A percentile compares a stretch with the other conserved stretches of the same genome.
phyloP scores from a whole-genome alignment of 64 coral and sea anemone genomes.

The Anthopleura sola region DNA sequence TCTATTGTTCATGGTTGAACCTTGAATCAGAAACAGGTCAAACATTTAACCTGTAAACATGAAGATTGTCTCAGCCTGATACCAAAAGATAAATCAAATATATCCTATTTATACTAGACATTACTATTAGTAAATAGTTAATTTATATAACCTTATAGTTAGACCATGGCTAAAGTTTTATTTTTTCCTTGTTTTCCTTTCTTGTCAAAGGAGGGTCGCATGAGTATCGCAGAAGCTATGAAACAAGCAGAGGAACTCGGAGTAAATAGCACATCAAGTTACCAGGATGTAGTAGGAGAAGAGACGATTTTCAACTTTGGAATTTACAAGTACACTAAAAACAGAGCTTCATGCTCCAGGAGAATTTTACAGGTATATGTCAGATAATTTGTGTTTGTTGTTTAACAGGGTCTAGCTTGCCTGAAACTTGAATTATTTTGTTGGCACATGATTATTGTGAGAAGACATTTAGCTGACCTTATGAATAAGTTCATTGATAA shows the following conservation, averaged over 20 bases:
- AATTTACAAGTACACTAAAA: constrained; percentile 79
- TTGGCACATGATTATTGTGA: background rate
- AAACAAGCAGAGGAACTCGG: constrained; percentile 77
- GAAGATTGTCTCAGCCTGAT: background rate
- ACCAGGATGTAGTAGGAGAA: constrained; percentile 32
- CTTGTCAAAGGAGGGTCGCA: constrained; percentile 55
- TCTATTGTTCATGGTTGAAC: background rate
- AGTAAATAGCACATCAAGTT: constrained; percentile 33
- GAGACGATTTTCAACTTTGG: constrained; percentile 97
- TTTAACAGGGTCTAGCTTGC: background rate
- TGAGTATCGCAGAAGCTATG: constrained; percentile 90
- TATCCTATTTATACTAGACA: too few species aligned
- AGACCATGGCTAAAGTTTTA: background rate
- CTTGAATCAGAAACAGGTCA: background rate
- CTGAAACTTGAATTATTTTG: background rate
- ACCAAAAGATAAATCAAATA: too few species aligned
- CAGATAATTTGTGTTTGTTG: background rate
- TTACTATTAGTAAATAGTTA: too few species aligned
- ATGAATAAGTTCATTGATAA: too few species aligned
- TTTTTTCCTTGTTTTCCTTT: background rate
- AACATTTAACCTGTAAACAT: background rate
- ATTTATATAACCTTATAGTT: too few species aligned
- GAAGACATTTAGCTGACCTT: too few species aligned
- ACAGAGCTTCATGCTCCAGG: constrained; percentile 67
- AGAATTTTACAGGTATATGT: constrained; percentile 88